phyloP scores from a whole-genome alignment of 2,888 invertebrate genomes.

The Euclidia mi region DNA sequence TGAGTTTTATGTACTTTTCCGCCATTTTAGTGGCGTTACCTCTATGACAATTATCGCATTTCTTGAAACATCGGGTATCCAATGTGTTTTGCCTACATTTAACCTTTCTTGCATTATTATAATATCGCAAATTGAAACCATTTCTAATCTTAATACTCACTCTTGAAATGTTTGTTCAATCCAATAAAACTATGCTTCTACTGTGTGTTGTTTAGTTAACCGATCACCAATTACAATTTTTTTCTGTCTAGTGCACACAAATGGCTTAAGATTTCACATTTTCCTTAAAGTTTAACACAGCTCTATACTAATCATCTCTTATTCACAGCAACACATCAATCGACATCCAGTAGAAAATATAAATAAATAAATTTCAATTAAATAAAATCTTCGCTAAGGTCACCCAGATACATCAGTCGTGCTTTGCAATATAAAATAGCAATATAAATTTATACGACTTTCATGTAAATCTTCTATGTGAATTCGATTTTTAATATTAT shows the following conservation, averaged over 20 bases:
- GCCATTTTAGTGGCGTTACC: too few species aligned
- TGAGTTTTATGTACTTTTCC: too few species aligned
- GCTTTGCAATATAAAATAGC: slow-evolving; percentile 26
- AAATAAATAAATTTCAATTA: background rate
- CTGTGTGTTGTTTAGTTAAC: slow-evolving; percentile 17
- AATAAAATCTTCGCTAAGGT: slow-evolving; percentile 32
- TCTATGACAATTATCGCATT: too few species aligned
- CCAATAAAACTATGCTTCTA: slow-evolving; percentile 34
- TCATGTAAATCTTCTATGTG: slow-evolving; percentile 20
- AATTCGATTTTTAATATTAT: slow-evolving; percentile 33
- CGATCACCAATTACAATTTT: slow-evolving; percentile 10
- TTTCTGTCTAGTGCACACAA: slow-evolving; percentile 41
- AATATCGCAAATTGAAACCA: too few species aligned
- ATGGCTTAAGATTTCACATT: slow-evolving; percentile 29
- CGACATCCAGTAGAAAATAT: slow-evolving; percentile 29
- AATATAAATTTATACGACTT: slow-evolving; percentile 13
- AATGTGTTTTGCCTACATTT: too few species aligned
- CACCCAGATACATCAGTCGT: slow-evolving; percentile 40
- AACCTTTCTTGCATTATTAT: too few species aligned
- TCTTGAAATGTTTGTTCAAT: slow-evolving; percentile 41
- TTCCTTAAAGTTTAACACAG: slow-evolving; percentile 8
- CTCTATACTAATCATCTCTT: slow-evolving; percentile 31
- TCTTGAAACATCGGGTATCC: too few species aligned
- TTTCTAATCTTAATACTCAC: slow-evolving; percentile 28
- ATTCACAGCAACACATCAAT: slow-evolving; percentile 36